phyloP scores from a whole-genome alignment of 2,888 invertebrate species.

The Lithosia quadra region DNA sequence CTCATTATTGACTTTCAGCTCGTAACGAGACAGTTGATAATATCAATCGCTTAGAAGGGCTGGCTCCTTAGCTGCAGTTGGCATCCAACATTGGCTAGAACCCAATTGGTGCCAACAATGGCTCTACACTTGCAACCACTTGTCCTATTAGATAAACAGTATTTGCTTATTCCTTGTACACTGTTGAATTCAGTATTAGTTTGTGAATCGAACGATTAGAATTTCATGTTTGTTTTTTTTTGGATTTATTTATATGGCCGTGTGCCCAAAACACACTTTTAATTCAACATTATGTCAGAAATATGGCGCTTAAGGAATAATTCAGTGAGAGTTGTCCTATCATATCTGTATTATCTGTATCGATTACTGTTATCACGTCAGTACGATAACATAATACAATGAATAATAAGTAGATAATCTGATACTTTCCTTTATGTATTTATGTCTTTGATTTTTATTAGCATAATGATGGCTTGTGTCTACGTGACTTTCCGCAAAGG shows the following conservation, averaged over 20 bases:
- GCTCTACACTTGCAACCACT: slow-evolving; percentile 60
- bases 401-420: slow-evolving; percentile 52
- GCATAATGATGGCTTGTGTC: slow-evolving; percentile 8
- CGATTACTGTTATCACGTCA: slow-evolving; percentile 74
- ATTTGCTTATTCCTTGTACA: not conserved
- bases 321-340: slow-evolving; percentile 63
- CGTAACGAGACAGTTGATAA: slow-evolving; percentile 55
- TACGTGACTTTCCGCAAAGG: slow-evolving; percentile 16
- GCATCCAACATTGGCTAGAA: slow-evolving; percentile 71
- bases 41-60: slow-evolving; percentile 68
- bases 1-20: slow-evolving; percentile 52
- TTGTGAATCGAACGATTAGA: slow-evolving; percentile 22
- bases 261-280: slow-evolving; percentile 43
- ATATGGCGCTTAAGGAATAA: slow-evolving; percentile 49
- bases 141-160: slow-evolving; percentile 48
- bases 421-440: slow-evolving; percentile 51
- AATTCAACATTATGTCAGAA: slow-evolving; percentile 37
- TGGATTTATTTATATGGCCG: slow-evolving; percentile 44
- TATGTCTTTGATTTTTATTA: slow-evolving; percentile 38
- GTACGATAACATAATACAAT: slow-evolving; percentile 65
- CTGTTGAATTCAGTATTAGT: not conserved
- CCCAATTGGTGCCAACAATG: slow-evolving; percentile 74
- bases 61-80: slow-evolving; percentile 71
- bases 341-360: slow-evolving; percentile 69
- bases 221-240: slow-evolving; percentile 15